Conservation (phyloP, 2,113 vertebrate species). For the Apodemus speciosus region DNA sequence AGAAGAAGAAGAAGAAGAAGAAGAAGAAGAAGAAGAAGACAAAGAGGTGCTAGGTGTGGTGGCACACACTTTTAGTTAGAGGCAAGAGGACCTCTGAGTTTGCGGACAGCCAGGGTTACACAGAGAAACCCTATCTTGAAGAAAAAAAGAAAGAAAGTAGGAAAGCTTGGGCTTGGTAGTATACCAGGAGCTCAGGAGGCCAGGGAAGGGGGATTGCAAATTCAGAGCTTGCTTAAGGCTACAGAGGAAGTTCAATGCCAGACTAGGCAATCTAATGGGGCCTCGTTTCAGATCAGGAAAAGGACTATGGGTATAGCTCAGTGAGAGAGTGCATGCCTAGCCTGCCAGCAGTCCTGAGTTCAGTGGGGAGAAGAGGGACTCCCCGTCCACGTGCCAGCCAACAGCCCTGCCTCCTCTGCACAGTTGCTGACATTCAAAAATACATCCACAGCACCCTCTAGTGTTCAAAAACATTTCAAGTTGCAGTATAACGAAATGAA, state of each 20-base stretch:
- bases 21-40: too few species aligned
- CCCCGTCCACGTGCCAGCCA: not conserved
- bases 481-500: not conserved
- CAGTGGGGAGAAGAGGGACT: not conserved
- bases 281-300: not conserved
- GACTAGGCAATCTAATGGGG: not conserved
- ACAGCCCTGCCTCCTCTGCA: not conserved
- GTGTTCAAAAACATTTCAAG: conserved; percentile 48
- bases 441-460: conserved; percentile 59
- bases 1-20: too few species aligned
- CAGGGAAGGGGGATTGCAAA: not conserved
- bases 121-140: not conserved
- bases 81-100: not conserved
- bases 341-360: not conserved
- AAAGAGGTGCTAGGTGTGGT: not conserved
- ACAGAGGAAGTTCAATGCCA: not conserved
- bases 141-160: not conserved
- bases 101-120: not conserved
- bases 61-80: not conserved
- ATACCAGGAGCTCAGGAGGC: not conserved
- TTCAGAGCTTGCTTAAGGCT: not conserved
- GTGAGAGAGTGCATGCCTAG: not conserved
- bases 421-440: not conserved
- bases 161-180: not conserved
- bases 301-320: not conserved